A percentile compares a stretch with the other conserved stretches of the same genome.
These are phyloP conservation scores for Sorex maritimensis DNA, from an alignment of 2,797 vertebrate species.

Conservation along the genomic window DNA sequence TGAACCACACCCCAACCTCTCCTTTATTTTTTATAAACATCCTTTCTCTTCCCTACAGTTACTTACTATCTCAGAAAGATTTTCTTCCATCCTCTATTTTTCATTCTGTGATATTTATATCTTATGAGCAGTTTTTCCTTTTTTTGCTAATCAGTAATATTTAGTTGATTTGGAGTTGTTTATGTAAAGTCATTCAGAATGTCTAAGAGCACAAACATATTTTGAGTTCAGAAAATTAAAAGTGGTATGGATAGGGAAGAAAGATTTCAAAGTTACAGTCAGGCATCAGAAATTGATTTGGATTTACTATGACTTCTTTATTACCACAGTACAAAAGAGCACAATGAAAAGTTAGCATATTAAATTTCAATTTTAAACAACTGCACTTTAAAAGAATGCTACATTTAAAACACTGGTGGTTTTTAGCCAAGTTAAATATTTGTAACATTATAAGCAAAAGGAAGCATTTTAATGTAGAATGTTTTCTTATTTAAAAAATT, in stretches of 20 bases:
- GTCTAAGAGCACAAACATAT: neutral
- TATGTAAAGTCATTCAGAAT: neutral
- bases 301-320: conserved; percentile 22
- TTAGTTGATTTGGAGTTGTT: neutral
- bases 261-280: conserved; percentile 15
- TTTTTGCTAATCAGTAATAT: neutral
- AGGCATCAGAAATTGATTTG: neutral
- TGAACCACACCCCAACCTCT: too few relatives aligned
- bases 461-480: conserved; percentile 32
- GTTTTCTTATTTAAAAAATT: too few relatives aligned
- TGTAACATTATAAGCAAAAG: conserved; percentile 1
- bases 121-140: neutral
- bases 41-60: neutral
- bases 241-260: neutral
- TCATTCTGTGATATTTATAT: neutral
- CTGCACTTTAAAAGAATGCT: conserved; percentile 9
- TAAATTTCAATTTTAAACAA: conserved; percentile 61
- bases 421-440: conserved; percentile 51
- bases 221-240: conserved; percentile 60
- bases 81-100: neutral
- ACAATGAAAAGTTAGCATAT: conserved; percentile 40
- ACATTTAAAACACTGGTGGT: conserved; percentile 43
- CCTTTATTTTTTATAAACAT: neutral
- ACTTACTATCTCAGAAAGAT: too few relatives aligned
- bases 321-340: conserved; percentile 19